Base-by-base conservation (phyloP, 92 coral and sea anemone genomes). In the Bergia puertoricense region DNA sequence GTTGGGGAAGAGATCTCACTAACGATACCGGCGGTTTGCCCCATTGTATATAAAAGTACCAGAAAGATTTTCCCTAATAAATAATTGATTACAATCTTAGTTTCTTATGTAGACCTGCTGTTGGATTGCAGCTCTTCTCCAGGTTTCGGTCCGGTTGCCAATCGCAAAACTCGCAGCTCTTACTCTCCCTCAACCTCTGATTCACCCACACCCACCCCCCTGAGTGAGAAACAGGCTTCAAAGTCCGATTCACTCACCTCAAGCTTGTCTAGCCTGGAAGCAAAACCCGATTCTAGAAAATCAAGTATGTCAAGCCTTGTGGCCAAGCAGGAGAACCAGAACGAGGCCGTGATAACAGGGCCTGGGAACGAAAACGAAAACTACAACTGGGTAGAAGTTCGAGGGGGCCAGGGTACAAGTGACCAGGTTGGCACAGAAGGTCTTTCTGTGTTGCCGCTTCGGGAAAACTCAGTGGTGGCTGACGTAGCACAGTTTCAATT, bases 301-400 rank as follows among this genome's bases (percentile, higher is more conserved):
- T 92, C 94, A 57, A 92, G 94, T 71, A 42, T 81, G 38, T 92
- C 92, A 82, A 89, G 94, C 88, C 68, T 85, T 77, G 90, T 87
- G 77, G 81, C 86, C 13, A 85, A 89, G 85, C 96, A 93, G 51
- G 98, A 93, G 86, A 93, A 92, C 73, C 94, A 93, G 74, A 93
- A 88, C 69, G 78, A 91, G 40, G 69, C 91, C 3, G 76, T 37
- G 15, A 45, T 36, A 6, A 13, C 66, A 36, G 30, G 45, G 79
- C 43, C 87, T 14, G 67, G 87, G 42, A 88, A 77, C 51, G 80
- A 88, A 39, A 84, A 88, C 6, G 96, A 95, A 74, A 88, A 84
- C 23, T 82, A 87, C 54, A 95, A 87, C 23, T 95, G 98, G 98
- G 92, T 95, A 67, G 96, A 93, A 46, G 95, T 95, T 39, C 90